Percentiles rank a stretch among this genome's conserved stretches.
phyloP scores from a whole-genome alignment of 1,140 invertebrate species.

The Patella vulgata region DNA sequence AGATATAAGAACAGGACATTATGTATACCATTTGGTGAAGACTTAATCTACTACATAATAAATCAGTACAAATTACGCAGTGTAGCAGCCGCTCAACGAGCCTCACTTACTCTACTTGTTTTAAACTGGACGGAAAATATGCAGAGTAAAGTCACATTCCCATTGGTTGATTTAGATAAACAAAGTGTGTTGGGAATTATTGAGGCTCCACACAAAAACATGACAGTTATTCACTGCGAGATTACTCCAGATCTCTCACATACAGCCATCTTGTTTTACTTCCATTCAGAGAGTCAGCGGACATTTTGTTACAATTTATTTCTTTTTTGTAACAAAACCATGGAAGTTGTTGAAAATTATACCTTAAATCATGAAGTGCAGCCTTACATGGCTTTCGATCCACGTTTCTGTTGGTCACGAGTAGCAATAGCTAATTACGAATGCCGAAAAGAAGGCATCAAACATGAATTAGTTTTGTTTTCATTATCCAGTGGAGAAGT shows the following conservation, averaged over 20 bases:
- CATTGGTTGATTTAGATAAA: slow-evolving; percentile 11
- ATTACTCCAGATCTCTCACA: slow-evolving; percentile 24
- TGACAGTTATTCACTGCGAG: slow-evolving; percentile 30
- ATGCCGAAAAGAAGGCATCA: slow-evolving; percentile 12
- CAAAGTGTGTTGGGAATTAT: slow-evolving; percentile 15
- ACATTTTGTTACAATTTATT: slow-evolving; percentile 33
- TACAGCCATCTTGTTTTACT: slow-evolving; percentile 25
- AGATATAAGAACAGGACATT: slow-evolving; percentile 12
- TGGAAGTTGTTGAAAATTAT: slow-evolving; percentile 10
- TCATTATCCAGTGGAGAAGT: slow-evolving; percentile 12
- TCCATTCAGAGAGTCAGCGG: background rate
- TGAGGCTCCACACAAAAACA: slow-evolving; percentile 13
- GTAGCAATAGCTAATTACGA: slow-evolving; percentile 38
- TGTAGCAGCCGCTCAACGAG: slow-evolving; percentile 7
- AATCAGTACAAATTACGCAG: slow-evolving; percentile 13
- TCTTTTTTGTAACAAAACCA: slow-evolving; percentile 28
- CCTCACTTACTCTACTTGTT: slow-evolving; percentile 13
- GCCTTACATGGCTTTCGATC: slow-evolving; percentile 39
- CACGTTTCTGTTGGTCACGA: slow-evolving; percentile 29
- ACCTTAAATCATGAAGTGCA: slow-evolving; percentile 36
- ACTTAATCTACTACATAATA: slow-evolving; percentile 5
- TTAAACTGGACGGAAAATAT: slow-evolving; percentile 11
- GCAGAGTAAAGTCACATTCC: slow-evolving; percentile 18
- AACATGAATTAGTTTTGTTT: slow-evolving; percentile 29
- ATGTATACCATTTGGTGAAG: slow-evolving; percentile 8